Evolutionary conservation across 2,113 vertebrate genomes (phyloP), one percentile per base, ranked within the genome.

Genomic region (Entosphenus tridentatus): DNA sequence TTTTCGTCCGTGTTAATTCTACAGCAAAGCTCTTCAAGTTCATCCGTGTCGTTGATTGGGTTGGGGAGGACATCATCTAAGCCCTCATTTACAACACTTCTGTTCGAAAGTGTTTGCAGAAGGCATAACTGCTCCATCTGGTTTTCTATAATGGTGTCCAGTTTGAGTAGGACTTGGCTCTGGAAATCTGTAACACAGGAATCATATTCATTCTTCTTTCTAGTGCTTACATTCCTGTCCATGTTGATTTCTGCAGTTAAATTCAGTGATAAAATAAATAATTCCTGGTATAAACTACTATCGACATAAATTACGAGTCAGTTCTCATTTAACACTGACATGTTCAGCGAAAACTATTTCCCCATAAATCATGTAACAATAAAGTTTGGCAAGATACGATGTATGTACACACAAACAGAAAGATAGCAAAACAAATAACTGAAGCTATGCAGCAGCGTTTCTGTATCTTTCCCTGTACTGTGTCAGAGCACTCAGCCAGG

Each of bases 131-230:
- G 69, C 21, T 69, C 21, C 12, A 56, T 56, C 69, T 69, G 69
- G 69, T 69, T 57, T 57, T 69, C 69, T 17, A 69, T 12, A 56
- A 69, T 55, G 69, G 21, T 69, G 69, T 69, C 69, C 13, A 69
- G 69, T 69, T 69, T 69, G 39, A 69, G 21, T 57, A 69, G 9
- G 6, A 69, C 69, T 56, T 62, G 21, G 12, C 54, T 69, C 21
- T 69, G 56, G 12, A 55, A 12, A 69, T 55, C 12, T 69, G 10
- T 12, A 16, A 54, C 17, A 54, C 21, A 12, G 54, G 56, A 56
- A 16, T 16, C 17, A 56, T 5, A 69, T 69, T 11, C 11, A 69
- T 56, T 69, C 12, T 55, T 69, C 12, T 13, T 69, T 69, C 17
- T 69, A 10, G 56, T 57, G 11, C 10, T 69, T 4, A 57, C 21